These are phyloP conservation scores for Okapia johnstoni DNA, from an alignment of 2,113 vertebrate species.

Conservation along the genomic window DNA sequence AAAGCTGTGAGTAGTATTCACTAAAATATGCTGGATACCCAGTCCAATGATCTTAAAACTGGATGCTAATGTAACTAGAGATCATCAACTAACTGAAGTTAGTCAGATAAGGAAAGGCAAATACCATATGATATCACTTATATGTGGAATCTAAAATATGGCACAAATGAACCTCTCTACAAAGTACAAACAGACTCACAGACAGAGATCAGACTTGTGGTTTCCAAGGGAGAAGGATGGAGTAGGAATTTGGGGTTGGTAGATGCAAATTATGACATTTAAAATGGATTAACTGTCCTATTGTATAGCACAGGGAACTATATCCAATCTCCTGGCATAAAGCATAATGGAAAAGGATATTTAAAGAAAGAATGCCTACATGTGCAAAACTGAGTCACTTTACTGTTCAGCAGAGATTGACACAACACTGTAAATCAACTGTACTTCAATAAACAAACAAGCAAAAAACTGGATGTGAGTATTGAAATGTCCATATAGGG, in stretches of 20 bases:
- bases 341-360: background rate
- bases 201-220: background rate
- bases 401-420: background rate
- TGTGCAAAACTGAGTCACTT: background rate
- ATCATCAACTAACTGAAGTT: background rate
- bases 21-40: background rate
- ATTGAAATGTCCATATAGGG: background rate
- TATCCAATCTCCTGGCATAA: background rate
- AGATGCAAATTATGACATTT: background rate
- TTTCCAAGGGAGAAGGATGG: background rate
- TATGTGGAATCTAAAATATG: background rate
- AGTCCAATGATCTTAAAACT: background rate
- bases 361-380: background rate
- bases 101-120: background rate
- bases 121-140: background rate
- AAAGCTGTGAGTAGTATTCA: background rate
- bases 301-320: background rate
- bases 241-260: background rate
- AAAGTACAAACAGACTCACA: background rate
- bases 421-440: background rate
- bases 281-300: background rate
- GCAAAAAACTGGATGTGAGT: background rate
- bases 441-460: background rate
- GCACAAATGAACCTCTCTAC: background rate
- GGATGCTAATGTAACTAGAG: background rate